Evolutionary conservation across 2,888 invertebrate genomes (phyloP), one percentile per base, ranked within the genome.

Genomic region (Heliconius aoede): DNA sequence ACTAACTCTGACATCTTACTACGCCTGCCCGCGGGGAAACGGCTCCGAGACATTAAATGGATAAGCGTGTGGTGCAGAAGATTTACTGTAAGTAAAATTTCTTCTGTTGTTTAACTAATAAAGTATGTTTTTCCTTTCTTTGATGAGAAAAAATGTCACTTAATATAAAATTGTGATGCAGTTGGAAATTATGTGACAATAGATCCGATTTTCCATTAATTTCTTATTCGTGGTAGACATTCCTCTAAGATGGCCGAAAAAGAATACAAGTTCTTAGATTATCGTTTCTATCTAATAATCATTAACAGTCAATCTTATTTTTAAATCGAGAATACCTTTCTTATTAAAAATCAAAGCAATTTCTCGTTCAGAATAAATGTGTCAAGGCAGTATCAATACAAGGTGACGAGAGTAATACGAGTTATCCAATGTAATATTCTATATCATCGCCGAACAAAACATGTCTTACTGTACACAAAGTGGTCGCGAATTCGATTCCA

Each of bases 41-140:
- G 97, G 13, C 96, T 98, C 88, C 95, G 96, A 85, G 98, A 98
- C 92, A 97, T 98, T 92, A 96, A 96, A 92, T 98, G 98, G 98
- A 95, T 98, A 83, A 97, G 98, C 81, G 97, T 99, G 68, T 98
- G 98, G 98, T 98, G 98, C 92, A 95, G 97, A 83, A 95, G 98
- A 88, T 98, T 98, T 89, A 97, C 98, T 85, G 98, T 98, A 90
- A 97, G 90, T 88, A 40, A n/a, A n/a, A 9, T 21, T 5, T 11
- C 9, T 51, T 2, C 11, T 18, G 4, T n/a, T 5, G 15, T 32
- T n/a, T 36, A 32, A 24, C 24, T n/a, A 7, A 5, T 65, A 24
- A 46, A 46, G 46, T 21, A n/a, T 21, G 21, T 7, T 46, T 21
- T 46, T 46, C 7, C 21, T 46, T 18, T 7, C 21, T 46, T 21